A percentile compares a stretch with the other conserved stretches of the same genome.
These are phyloP conservation scores for Neodiprion lecontei DNA, from an alignment of 1,140 invertebrate species.

Conservation along the genomic window DNA sequence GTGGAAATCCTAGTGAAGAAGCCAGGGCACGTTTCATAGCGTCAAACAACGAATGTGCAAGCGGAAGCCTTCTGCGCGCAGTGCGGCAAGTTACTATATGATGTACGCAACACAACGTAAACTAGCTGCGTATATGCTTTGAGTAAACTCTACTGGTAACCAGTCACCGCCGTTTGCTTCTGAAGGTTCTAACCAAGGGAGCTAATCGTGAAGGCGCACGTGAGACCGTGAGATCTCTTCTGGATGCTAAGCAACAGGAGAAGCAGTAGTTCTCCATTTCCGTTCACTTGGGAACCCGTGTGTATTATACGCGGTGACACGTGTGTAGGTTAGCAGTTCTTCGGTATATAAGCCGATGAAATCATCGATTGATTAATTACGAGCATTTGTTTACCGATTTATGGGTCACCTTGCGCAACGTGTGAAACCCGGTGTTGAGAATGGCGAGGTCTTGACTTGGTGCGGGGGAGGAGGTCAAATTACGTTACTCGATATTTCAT, in stretches of 20 bases:
- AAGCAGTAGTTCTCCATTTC: background rate
- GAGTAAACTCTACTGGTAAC: background rate
- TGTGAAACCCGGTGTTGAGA: background rate
- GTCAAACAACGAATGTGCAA: background rate
- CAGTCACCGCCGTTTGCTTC: background rate
- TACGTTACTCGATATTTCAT: background rate
- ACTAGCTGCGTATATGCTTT: background rate
- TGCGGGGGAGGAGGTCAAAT: background rate
- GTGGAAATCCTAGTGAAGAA: no score
- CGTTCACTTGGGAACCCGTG: background rate
- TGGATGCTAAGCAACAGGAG: no score
- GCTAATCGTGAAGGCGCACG: background rate
- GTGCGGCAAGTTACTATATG: background rate
- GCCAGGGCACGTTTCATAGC: no score
- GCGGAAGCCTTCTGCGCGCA: background rate
- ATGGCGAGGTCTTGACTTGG: background rate
- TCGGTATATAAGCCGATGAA: background rate
- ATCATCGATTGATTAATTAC: background rate
- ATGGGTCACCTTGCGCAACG: background rate
- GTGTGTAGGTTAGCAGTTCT: no score
- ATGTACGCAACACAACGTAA: background rate
- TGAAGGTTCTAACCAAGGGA: background rate
- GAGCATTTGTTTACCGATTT: conserved; percentile 5
- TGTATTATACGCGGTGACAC: no score
- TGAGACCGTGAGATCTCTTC: background rate